These are phyloP conservation scores for Hanleya hanleyi DNA, from an alignment of 2,888 invertebrate species.

Conservation along the genomic window DNA sequence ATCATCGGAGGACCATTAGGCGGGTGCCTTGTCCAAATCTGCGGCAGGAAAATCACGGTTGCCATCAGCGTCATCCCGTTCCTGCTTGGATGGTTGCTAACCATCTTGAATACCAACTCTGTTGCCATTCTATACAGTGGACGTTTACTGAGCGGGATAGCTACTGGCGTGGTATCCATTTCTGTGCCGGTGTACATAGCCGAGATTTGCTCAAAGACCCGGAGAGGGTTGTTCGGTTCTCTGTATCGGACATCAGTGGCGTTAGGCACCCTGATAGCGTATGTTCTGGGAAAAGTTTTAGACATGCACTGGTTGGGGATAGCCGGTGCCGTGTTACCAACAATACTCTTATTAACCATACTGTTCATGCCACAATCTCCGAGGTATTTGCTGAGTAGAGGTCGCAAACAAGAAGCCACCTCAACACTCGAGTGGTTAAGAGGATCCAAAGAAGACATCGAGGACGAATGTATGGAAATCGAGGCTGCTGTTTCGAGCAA, in stretches of 20 bases:
- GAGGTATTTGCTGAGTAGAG: constrained; percentile 88
- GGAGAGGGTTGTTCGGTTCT: constrained; percentile 91
- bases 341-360: too few relatives aligned
- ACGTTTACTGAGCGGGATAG: constrained; percentile 83
- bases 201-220: constrained; percentile 93
- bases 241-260: constrained; percentile 91
- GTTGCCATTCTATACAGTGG: constrained; percentile 80
- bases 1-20: constrained; percentile 82
- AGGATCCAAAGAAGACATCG: constrained; percentile 83
- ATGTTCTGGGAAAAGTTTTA: constrained; percentile 84
- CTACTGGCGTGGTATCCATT: constrained; percentile 87
- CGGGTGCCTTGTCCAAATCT: constrained; percentile 82
- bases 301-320: constrained; percentile 83
- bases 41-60: constrained; percentile 77
- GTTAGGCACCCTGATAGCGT: constrained; percentile 86
- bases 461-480: constrained; percentile 68
- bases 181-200: constrained; percentile 94
- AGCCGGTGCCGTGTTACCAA: constrained; percentile 85
- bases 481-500: constrained; percentile 61
- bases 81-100: constrained; percentile 84
- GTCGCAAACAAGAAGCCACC: constrained; percentile 82
- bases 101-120: constrained; percentile 82
- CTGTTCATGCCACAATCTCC: constrained; percentile 94
- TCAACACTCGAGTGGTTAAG: constrained; percentile 88
- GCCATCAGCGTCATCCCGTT: constrained; percentile 81